phyloP scores from a whole-genome alignment of 1,140 invertebrate genomes.

The Sesamia nonagrioides region DNA sequence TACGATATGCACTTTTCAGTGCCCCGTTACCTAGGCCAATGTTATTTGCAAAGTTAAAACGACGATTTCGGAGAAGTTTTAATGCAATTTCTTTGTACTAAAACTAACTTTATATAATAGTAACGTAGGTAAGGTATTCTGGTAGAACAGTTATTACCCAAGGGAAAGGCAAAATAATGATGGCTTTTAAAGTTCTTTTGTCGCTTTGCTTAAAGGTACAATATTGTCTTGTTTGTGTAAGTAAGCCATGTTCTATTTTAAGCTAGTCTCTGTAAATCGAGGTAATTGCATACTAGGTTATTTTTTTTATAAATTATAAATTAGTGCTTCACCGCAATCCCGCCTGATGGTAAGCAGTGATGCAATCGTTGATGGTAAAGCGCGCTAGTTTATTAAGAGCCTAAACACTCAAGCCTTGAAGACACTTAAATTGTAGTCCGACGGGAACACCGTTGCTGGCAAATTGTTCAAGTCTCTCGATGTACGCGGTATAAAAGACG shows the following conservation, averaged over 20 bases:
- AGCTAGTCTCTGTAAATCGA: neutral
- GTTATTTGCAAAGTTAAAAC: constrained; percentile 35
- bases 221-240: neutral
- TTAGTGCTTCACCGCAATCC: too few relatives aligned
- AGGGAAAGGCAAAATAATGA: neutral
- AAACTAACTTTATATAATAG: constrained; percentile 1
- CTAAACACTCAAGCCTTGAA: too few relatives aligned
- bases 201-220: neutral
- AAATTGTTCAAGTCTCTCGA: too few relatives aligned
- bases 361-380: too few relatives aligned
- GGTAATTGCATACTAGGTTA: too few relatives aligned
- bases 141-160: neutral
- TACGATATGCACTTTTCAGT: constrained; percentile 33
- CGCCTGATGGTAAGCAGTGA: too few relatives aligned
- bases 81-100: constrained; percentile 25
- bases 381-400: too few relatives aligned
- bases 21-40: constrained; percentile 13
- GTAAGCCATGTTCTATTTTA: neutral
- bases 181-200: neutral
- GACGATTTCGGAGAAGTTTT: constrained; percentile 22
- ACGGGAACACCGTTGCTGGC: too few relatives aligned
- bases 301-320: too few relatives aligned
- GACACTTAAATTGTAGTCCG: too few relatives aligned
- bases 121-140: constrained; percentile 10
- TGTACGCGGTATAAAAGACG: too few relatives aligned